Percentiles rank a stretch among this genome's conserved stretches.
phyloP scores from a whole-genome alignment of 2,888 invertebrate species.

The Spicauda simplicius region DNA sequence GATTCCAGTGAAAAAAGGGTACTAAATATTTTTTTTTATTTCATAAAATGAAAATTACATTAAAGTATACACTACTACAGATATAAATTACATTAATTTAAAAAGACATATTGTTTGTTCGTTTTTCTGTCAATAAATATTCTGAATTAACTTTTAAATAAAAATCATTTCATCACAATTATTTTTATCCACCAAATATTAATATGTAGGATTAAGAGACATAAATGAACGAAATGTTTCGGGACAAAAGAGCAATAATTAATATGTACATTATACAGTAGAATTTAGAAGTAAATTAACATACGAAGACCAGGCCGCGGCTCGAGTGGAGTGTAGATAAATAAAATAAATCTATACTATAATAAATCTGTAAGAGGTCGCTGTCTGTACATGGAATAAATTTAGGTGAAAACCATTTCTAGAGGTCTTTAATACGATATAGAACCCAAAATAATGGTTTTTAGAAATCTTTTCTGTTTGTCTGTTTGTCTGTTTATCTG shows the following conservation, averaged over 20 bases:
- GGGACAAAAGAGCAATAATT: slow-evolving; percentile 43
- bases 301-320: slow-evolving; percentile 42
- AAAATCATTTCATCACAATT: slow-evolving; percentile 23
- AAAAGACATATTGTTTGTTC: neutral
- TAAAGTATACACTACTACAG: too few species aligned
- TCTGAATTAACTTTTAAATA: slow-evolving; percentile 28
- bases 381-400: too few species aligned
- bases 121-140: slow-evolving; percentile 32
- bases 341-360: slow-evolving; percentile 35
- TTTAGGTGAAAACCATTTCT: too few species aligned
- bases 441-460: too few species aligned
- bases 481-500: too few species aligned
- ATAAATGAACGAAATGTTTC: slow-evolving; percentile 36
- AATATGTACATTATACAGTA: slow-evolving; percentile 29
- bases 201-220: slow-evolving; percentile 34
- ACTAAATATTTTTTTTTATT: neutral
- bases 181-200: slow-evolving; percentile 43
- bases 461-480: too few species aligned
- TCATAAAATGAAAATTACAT: too few species aligned
- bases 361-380: too few species aligned
- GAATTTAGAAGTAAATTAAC: slow-evolving; percentile 43
- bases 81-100: neutral
- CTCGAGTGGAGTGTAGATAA: slow-evolving; percentile 65
- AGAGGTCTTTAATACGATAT: too few species aligned
- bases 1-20: too few species aligned